Percentiles rank a stretch among this genome's conserved stretches.
phyloP scores from a whole-genome alignment of 23 tunicate genomes.

The Pegea sp. region DNA sequence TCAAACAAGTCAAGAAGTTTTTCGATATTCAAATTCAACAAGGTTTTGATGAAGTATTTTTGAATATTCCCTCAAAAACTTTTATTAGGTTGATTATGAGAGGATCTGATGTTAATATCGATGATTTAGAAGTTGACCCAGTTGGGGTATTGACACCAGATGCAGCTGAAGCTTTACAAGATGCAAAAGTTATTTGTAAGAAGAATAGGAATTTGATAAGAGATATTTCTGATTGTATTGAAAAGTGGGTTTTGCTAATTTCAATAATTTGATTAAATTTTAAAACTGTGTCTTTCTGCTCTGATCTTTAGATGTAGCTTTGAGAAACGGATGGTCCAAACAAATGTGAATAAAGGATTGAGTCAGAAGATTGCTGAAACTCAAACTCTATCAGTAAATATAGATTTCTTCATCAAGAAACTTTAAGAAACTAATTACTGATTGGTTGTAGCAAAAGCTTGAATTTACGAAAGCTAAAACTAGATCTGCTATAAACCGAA shows the following conservation, averaged over 20 bases:
- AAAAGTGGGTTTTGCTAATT: no score
- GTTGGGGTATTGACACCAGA: constrained; percentile 85
- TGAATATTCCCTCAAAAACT: no score
- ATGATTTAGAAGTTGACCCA: constrained; percentile 85
- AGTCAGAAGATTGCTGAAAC: constrained; percentile 87
- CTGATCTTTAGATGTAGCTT: constrained; percentile 22
- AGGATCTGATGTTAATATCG: no score
- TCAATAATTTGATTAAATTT: no score
- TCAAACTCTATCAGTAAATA: constrained; percentile 28
- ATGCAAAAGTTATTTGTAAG: constrained; percentile 33
- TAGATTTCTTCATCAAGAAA: neutral
- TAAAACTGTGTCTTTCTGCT: neutral
- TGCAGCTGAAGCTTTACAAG: constrained; percentile 79
- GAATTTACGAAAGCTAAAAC: constrained; percentile 66
- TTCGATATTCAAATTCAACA: no score
- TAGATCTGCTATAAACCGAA: constrained; percentile 67
- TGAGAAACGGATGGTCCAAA: constrained; percentile 54
- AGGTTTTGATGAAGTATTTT: no score
- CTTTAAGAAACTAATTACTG: no score
- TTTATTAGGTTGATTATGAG: no score
- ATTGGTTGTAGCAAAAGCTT: constrained; percentile 58
- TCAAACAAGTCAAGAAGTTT: no score
- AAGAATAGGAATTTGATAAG: constrained; percentile 42
- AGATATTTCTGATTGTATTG: constrained; percentile 49
- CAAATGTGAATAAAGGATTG: constrained; percentile 84